phyloP scores from a whole-genome alignment of 2,113 vertebrate genomes.

The Ceyx melanurus region DNA sequence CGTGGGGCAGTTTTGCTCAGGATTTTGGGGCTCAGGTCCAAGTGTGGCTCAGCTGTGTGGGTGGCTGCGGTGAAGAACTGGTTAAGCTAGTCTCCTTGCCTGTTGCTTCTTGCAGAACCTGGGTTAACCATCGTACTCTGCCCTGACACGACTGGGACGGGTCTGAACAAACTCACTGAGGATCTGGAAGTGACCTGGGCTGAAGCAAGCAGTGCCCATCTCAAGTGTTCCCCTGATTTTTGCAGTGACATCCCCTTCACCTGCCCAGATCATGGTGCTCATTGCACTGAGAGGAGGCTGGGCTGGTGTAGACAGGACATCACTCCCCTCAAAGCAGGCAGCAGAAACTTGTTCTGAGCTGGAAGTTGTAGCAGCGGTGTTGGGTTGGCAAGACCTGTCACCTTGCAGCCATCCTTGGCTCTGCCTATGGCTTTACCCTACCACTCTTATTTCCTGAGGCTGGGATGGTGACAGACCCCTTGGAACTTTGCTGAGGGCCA shows the following conservation, averaged over 20 bases:
- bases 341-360: neutral
- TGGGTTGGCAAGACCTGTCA: neutral
- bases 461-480: neutral
- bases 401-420: neutral
- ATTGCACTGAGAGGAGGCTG: fast-evolving
- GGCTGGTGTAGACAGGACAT: neutral
- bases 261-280: neutral
- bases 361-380: neutral
- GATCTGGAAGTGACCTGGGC: neutral
- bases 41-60: neutral
- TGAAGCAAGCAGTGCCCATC: neutral
- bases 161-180: neutral
- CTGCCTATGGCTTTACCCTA: neutral
- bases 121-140: neutral
- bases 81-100: slow-evolving; percentile 38
- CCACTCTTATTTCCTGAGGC: neutral
- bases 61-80: slow-evolving; percentile 22
- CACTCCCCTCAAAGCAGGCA: neutral
- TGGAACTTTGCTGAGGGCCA: neutral
- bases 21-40: neutral
- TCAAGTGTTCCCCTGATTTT: neutral
- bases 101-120: slow-evolving; percentile 49
- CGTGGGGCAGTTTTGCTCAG: neutral
- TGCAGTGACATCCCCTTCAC: fast-evolving
- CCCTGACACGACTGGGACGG: neutral